These are phyloP conservation scores for Venturia canescens DNA, from an alignment of 1,140 invertebrate species.

Conservation along the genomic window DNA sequence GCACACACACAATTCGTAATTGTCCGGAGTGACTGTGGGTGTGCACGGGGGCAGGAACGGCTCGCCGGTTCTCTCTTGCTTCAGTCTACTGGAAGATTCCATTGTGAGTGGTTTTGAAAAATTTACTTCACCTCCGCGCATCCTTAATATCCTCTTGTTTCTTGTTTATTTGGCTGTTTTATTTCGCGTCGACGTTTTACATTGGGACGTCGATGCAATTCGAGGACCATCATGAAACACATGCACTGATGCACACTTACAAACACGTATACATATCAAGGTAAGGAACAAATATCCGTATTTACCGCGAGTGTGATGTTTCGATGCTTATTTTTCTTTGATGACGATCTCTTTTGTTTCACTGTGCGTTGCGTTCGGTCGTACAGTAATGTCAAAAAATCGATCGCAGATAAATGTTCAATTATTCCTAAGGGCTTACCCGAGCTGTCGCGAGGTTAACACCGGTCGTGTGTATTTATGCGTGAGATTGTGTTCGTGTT, in stretches of 20 bases:
- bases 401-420: background rate
- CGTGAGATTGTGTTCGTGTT: background rate
- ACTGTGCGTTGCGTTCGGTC: background rate
- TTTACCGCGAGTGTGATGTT: background rate
- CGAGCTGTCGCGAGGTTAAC: slow-evolving; percentile 9
- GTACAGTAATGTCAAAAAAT: background rate
- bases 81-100: slow-evolving; percentile 76
- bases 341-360: background rate
- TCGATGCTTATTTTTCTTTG: background rate
- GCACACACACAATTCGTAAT: slow-evolving; percentile 40
- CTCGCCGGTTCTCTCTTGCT: slow-evolving; percentile 66
- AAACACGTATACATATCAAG: slow-evolving; percentile 40
- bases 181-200: slow-evolving; percentile 19
- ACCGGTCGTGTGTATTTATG: slow-evolving; percentile 14
- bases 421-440: background rate
- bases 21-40: slow-evolving; percentile 59
- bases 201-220: slow-evolving; percentile 48
- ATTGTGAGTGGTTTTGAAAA: slow-evolving; percentile 74
- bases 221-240: background rate
- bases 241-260: background rate
- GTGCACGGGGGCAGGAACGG: slow-evolving; percentile 71
- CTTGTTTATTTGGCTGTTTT: slow-evolving; percentile 50
- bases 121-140: slow-evolving; percentile 61
- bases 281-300: slow-evolving; percentile 23
- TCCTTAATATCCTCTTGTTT: slow-evolving; percentile 54